A percentile compares a stretch with the other conserved stretches of the same genome.
These are phyloP conservation scores for Phaedon cochleariae DNA, from an alignment of 2,888 invertebrate species.

Conservation along the genomic window DNA sequence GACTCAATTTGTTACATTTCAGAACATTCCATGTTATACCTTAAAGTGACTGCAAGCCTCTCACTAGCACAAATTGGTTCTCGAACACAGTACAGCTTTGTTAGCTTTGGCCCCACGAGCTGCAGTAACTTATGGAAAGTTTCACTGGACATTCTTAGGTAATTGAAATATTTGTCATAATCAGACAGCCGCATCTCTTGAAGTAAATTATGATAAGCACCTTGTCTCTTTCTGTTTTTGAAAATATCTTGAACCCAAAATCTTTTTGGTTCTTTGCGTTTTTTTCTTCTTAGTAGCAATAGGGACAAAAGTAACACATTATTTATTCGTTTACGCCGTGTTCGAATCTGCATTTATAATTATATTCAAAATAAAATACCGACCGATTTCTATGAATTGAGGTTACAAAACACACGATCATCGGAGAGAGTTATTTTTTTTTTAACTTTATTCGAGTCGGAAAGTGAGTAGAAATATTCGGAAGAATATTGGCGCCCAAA, in stretches of 20 bases:
- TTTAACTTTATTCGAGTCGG: background rate
- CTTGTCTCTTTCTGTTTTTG: background rate
- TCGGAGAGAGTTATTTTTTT: background rate
- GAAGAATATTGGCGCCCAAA: background rate
- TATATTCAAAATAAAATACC: no score
- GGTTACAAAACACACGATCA: no score
- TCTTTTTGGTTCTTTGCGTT: background rate
- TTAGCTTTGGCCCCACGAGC: background rate
- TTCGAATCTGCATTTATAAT: no score
- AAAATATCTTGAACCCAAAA: background rate
- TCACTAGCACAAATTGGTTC: constrained; percentile 43
- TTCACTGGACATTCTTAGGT: constrained; percentile 9
- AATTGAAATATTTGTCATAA: constrained; percentile 8
- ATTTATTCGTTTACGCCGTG: no score
- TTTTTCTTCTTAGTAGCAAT: background rate
- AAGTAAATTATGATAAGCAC: constrained; percentile 16
- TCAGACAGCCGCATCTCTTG: background rate
- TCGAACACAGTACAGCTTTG: constrained; percentile 28
- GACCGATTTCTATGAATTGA: no score
- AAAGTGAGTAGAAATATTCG: background rate
- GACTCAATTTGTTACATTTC: background rate
- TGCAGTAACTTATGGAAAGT: constrained; percentile 2
- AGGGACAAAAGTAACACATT: background rate
- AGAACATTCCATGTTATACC: constrained; percentile 24
- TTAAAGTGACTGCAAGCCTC: constrained; percentile 46